A percentile compares a stretch with the other conserved stretches of the same genome.
Conservation (phyloP, 2,113 vertebrate genomes). For the Steatornis caripensis region DNA sequence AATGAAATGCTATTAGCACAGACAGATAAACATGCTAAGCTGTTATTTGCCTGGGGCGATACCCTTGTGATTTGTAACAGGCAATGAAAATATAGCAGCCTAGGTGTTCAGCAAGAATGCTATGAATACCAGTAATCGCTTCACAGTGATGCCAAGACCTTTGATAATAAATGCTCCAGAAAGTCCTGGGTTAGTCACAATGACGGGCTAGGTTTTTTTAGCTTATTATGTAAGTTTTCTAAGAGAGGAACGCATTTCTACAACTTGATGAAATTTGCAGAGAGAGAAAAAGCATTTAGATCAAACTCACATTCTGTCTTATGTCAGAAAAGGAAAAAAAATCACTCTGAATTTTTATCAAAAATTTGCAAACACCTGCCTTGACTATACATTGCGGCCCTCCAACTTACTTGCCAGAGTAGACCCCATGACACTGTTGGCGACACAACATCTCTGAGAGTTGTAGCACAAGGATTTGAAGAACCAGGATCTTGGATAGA, state of each 20-base stretch:
- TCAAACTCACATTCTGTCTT: neutral
- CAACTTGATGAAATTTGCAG: neutral
- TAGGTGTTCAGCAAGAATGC: neutral
- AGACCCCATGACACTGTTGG: neutral
- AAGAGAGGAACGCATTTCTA: neutral
- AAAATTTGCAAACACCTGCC: neutral
- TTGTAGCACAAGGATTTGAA: neutral
- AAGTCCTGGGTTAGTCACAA: neutral
- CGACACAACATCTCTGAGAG: neutral
- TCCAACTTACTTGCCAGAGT: fast-evolving
- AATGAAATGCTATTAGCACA: conserved; percentile 71
- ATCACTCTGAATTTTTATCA: neutral
- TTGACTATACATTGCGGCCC: neutral
- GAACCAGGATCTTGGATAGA: neutral
- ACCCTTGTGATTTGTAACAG: conserved; percentile 52
- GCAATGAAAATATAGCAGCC: conserved; percentile 32
- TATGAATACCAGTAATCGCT: conserved; percentile 11
- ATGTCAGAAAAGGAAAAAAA: neutral
- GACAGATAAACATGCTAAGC: conserved; percentile 74
- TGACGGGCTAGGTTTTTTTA: neutral
- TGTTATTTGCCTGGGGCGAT: conserved; percentile 54
- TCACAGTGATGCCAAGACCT: neutral
- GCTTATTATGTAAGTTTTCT: neutral
- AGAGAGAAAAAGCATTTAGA: neutral
- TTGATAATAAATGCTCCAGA: neutral